A percentile compares a stretch with the other conserved stretches of the same genome.
These are phyloP conservation scores for Malurus leucopterus DNA, from an alignment of 2,797 vertebrate species.

Conservation along the genomic window DNA sequence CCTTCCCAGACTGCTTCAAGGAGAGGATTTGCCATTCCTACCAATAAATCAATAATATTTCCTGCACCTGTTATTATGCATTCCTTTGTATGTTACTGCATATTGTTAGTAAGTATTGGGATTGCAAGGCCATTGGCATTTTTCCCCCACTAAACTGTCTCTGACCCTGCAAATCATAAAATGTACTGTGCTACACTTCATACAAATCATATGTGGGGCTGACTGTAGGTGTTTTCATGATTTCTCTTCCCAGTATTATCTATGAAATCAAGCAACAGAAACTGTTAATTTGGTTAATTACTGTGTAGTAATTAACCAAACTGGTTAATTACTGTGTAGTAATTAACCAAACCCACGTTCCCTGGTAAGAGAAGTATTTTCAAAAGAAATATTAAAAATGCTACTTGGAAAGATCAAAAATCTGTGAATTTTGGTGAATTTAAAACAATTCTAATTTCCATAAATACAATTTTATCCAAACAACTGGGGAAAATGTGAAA, in stretches of 20 bases:
- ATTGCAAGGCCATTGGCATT: not conserved
- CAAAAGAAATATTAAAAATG: not conserved
- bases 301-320: not conserved
- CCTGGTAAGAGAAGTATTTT: not conserved
- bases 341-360: not conserved
- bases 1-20: not conserved
- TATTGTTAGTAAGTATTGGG: not conserved
- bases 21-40: not conserved
- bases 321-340: not conserved
- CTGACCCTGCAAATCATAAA: not conserved
- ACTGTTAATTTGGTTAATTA: not conserved
- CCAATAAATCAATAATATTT: not conserved
- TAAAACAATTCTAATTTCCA: not conserved
- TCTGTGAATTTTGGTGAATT: not conserved
- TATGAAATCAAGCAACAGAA: not conserved
- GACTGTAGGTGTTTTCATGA: not conserved
- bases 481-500: not conserved
- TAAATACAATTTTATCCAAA: not conserved
- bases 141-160: not conserved
- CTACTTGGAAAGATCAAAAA: not conserved
- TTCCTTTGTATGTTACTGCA: not conserved
- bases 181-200: not conserved
- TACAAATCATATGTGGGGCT: fast-evolving
- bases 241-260: not conserved
- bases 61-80: not conserved